Percentiles rank a stretch among this genome's conserved stretches.
These are phyloP conservation scores for Montipora capricornis DNA, from an alignment of 64 coral and sea anemone genomes.

Conservation along the genomic window DNA sequence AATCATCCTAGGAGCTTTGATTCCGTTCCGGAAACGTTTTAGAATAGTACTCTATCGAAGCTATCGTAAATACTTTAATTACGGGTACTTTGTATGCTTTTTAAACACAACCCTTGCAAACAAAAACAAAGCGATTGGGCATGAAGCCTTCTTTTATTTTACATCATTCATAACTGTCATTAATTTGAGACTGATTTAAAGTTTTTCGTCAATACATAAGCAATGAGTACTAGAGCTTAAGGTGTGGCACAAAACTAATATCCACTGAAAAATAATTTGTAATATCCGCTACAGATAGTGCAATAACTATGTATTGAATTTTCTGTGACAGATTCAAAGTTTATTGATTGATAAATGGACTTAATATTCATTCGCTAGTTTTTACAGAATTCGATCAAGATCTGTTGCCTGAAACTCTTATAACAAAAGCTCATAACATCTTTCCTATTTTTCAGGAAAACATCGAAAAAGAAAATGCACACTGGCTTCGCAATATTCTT, in stretches of 20 bases:
- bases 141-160: no score
- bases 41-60: neutral
- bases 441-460: neutral
- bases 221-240: neutral
- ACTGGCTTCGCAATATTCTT: constrained; percentile 40
- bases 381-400: neutral
- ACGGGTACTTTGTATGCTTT: neutral
- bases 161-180: no score
- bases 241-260: neutral
- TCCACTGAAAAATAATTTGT: neutral
- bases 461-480: constrained; percentile 15
- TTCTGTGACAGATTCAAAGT: neutral
- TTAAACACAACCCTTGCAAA: neutral
- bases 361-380: neutral
- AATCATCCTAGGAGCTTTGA: neutral
- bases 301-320: no score
- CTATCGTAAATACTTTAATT: neutral
- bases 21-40: neutral
- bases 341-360: no score
- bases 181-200: no score
- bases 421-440: neutral
- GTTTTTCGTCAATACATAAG: neutral
- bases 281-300: neutral
- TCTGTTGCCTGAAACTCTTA: neutral
- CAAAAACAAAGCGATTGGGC: neutral